Conservation (phyloP, 2,888 invertebrate genomes). For the Helicoverpa assulta region DNA sequence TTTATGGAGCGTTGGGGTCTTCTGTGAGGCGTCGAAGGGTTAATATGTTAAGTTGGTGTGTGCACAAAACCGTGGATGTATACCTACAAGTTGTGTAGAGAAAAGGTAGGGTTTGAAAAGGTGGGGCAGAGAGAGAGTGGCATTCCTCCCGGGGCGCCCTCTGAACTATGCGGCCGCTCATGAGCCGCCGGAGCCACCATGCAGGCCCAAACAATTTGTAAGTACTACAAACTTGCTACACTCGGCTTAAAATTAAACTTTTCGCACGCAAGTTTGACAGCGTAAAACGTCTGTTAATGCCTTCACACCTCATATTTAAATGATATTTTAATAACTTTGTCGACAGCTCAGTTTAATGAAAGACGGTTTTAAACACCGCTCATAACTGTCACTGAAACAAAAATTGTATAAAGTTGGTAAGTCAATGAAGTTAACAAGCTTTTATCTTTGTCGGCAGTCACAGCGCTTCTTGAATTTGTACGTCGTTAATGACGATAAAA, state of each 20-base stretch:
- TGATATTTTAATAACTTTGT: conserved; percentile 41
- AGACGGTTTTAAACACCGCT: conserved; percentile 16
- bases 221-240: conserved; percentile 57
- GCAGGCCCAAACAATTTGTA: conserved; percentile 70
- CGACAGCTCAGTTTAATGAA: conserved; percentile 22
- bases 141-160: conserved; percentile 74
- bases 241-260: conserved; percentile 58
- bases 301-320: conserved; percentile 39
- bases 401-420: conserved; percentile 18
- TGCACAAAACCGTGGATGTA: conserved; percentile 64
- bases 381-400: conserved; percentile 16
- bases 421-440: conserved; percentile 39
- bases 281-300: conserved; percentile 39
- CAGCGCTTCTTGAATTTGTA: conserved; percentile 20
- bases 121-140: conserved; percentile 64
- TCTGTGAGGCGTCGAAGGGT: conserved; percentile 56
- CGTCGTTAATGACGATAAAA: conserved; percentile 8
- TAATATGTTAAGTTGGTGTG: conserved; percentile 60
- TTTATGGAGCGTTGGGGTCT: conserved; percentile 40
- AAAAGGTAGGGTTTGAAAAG: conserved; percentile 71
- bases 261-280: conserved; percentile 55
- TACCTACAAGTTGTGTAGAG: conserved; percentile 64
- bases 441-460: conserved; percentile 23
- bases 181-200: conserved; percentile 53
- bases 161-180: conserved; percentile 76